phyloP scores from a whole-genome alignment of 2,888 invertebrate species.

The Microctonus hyperodae region DNA sequence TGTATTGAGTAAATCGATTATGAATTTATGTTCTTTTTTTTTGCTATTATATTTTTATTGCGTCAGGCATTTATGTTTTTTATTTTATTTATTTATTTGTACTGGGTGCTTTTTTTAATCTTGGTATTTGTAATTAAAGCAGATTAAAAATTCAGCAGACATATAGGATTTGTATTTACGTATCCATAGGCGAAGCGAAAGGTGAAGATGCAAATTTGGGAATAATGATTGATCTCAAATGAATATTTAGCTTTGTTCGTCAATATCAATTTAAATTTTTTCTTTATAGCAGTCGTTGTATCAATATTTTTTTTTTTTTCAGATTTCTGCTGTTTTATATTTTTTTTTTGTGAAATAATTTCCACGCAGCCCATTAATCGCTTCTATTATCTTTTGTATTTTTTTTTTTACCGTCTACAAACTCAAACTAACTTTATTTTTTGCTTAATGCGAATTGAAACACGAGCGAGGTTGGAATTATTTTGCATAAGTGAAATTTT shows the following conservation, averaged over 20 bases:
- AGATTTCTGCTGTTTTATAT: background rate
- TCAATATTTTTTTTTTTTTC: background rate
- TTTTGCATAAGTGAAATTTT: background rate
- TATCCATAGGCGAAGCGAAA: background rate
- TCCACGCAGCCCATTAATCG: slow-evolving; percentile 5
- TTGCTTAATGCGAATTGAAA: background rate
- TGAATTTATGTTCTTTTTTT: no score
- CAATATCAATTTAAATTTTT: slow-evolving; percentile 17
- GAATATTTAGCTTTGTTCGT: slow-evolving; percentile 47
- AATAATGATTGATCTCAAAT: slow-evolving; percentile 46
- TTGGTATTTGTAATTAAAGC: background rate
- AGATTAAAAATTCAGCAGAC: background rate
- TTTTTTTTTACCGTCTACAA: background rate
- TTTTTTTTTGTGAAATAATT: slow-evolving; percentile 16
- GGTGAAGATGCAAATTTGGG: slow-evolving; percentile 22
- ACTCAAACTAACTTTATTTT: background rate
- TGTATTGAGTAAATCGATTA: no score
- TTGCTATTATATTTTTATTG: background rate
- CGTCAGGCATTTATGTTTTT: background rate
- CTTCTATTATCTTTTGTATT: background rate
- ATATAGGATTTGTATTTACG: background rate
- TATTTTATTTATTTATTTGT: background rate
- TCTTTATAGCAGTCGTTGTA: slow-evolving; percentile 5
- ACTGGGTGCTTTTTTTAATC: background rate
- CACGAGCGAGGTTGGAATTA: background rate